A percentile compares a stretch with the other conserved stretches of the same genome.
Conservation (phyloP, 2,888 invertebrate species). For the Heteromyza rotundicornis region DNA sequence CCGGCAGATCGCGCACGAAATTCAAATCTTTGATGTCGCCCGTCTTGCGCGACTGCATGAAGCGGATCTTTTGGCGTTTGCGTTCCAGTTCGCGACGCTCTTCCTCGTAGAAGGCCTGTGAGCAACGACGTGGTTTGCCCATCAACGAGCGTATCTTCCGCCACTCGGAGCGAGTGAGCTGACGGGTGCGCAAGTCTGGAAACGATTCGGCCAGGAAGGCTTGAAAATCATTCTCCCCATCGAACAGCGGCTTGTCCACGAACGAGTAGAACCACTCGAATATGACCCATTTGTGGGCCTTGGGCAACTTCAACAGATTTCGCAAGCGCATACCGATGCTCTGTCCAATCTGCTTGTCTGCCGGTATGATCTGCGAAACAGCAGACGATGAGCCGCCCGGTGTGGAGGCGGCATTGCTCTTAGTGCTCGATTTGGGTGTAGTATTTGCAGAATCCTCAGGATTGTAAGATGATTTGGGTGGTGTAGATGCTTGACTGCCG, state of each 20-base stretch:
- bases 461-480: constrained; percentile 21
- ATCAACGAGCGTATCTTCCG: constrained; percentile 92
- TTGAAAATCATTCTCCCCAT: constrained; percentile 95
- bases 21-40: constrained; percentile 74
- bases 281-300: constrained; percentile 99
- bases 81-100: constrained; percentile 89
- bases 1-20: constrained; percentile 85
- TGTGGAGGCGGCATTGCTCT: constrained; percentile 20
- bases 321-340: constrained; percentile 86
- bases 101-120: constrained; percentile 93
- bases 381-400: constrained; percentile 15
- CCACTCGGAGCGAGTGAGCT: constrained; percentile 91
- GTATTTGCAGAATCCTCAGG: constrained; percentile 4
- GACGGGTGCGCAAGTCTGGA: constrained; percentile 85
- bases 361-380: constrained; percentile 61
- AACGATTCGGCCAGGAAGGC: constrained; percentile 81
- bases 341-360: constrained; percentile 87
- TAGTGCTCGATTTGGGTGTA: constrained; percentile 31
- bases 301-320: constrained; percentile 94
- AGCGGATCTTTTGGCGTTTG: constrained; percentile 89
- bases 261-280: constrained; percentile 99
- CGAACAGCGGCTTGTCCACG: constrained; percentile 92
- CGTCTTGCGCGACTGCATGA: constrained; percentile 89
- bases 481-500: constrained; percentile 27
- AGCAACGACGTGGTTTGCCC: constrained; percentile 96